Conservation (phyloP, 2,113 vertebrate genomes). For the Sinocyclocheilus anshuiensis region DNA sequence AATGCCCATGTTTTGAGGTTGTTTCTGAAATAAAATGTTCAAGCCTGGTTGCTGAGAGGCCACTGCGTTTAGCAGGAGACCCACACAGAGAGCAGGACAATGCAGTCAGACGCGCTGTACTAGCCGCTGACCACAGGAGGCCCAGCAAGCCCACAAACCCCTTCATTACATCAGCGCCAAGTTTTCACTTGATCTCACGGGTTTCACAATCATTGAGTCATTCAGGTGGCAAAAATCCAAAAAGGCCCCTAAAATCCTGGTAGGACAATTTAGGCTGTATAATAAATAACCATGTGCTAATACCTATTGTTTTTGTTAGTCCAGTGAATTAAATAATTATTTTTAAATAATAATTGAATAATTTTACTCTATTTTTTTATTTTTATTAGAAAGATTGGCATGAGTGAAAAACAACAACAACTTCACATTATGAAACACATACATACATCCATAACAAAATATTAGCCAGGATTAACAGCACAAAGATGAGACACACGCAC, state of each 20-base stretch:
- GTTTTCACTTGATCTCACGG: not conserved
- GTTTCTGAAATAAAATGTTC: conserved; percentile 9
- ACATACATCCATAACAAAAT: too few relatives aligned
- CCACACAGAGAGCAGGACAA: conserved; percentile 24
- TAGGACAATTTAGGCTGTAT: too few relatives aligned
- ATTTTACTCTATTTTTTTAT: too few relatives aligned
- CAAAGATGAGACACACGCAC: conserved; percentile 18
- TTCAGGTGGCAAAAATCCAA: too few relatives aligned
- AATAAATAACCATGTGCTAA: too few relatives aligned
- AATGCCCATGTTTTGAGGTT: conserved; percentile 42
- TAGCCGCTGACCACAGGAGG: conserved; percentile 22
- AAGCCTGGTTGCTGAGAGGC: not conserved
- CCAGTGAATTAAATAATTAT: too few relatives aligned
- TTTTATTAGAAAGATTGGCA: too few relatives aligned
- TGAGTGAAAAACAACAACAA: too few relatives aligned
- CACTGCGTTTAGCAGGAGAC: not conserved
- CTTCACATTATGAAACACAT: too few relatives aligned
- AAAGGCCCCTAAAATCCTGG: too few relatives aligned
- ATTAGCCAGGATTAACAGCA: conserved; percentile 40
- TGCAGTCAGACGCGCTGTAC: not conserved
- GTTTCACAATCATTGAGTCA: not conserved
- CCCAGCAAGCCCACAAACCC: not conserved
- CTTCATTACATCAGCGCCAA: conserved; percentile 19
- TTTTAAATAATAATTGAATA: too few relatives aligned
- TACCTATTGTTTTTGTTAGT: too few relatives aligned